Percentiles rank a stretch among this genome's conserved stretches.
Conservation (phyloP, 2,113 vertebrate species). For the Syrrhaptes paradoxus region DNA sequence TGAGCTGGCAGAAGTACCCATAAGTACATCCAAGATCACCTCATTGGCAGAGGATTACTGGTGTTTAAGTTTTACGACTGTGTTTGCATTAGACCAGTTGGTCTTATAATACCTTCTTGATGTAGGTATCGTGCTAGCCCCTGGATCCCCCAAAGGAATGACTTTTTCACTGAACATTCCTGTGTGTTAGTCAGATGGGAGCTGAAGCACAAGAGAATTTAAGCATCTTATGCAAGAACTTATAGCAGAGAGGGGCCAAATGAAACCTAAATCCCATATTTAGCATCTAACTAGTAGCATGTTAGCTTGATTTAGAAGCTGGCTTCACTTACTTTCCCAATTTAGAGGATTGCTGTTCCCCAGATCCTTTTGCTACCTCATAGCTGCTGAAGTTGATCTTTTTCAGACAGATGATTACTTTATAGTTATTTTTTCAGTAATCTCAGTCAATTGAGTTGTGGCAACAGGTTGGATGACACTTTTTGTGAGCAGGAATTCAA, state of each 20-base stretch:
- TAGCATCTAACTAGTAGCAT: not conserved
- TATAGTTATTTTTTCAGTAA: not conserved
- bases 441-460: not conserved
- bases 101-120: not conserved
- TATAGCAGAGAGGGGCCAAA: not conserved
- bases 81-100: not conserved
- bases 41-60: not conserved
- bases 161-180: not conserved
- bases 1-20: not conserved
- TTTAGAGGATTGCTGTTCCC: not conserved
- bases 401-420: not conserved
- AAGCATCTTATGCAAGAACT: not conserved
- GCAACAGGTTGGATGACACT: not conserved
- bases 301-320: not conserved
- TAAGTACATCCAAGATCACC: not conserved
- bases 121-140: not conserved
- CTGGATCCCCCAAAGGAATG: not conserved
- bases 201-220: not conserved
- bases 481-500: not conserved
- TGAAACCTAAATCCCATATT: not conserved
- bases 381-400: not conserved
- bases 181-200: not conserved
- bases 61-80: not conserved
- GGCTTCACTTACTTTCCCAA: not conserved
- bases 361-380: not conserved